A percentile compares a stretch with the other conserved stretches of the same genome.
phyloP scores from a whole-genome alignment of 1,140 invertebrate genomes.

The Cylas formicarius region DNA sequence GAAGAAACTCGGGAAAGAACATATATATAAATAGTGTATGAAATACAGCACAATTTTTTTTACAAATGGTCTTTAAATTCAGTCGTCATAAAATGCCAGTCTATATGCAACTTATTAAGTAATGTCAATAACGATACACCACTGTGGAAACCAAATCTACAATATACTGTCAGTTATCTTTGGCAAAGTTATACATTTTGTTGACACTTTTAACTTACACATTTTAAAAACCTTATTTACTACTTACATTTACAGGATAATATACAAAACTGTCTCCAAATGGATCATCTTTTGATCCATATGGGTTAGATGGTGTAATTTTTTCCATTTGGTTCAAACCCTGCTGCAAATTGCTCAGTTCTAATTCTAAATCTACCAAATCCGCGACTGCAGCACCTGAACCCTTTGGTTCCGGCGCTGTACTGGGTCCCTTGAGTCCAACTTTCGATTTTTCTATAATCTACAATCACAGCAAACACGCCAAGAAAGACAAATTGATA shows the following conservation, averaged over 20 bases:
- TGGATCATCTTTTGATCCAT: slow-evolving; percentile 49
- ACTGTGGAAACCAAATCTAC: no score
- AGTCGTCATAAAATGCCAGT: no score
- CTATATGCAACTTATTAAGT: no score
- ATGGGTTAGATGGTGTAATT: slow-evolving; percentile 66
- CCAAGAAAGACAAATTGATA: background rate
- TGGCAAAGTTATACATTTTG: no score
- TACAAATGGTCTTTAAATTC: no score
- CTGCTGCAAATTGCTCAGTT: slow-evolving; percentile 81
- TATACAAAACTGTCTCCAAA: slow-evolving; percentile 68
- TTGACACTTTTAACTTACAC: no score
- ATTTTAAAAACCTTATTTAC: no score
- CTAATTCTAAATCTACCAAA: slow-evolving; percentile 87
- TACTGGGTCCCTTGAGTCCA: slow-evolving; percentile 23
- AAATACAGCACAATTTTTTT: no score
- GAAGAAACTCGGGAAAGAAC: no score
- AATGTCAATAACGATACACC: no score
- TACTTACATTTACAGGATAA: slow-evolving; percentile 47
- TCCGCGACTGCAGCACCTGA: slow-evolving; percentile 57
- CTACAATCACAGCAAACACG: slow-evolving; percentile 8
- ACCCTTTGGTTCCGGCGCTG: slow-evolving; percentile 23
- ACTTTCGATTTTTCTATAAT: slow-evolving; percentile 21
- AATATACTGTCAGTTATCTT: no score
- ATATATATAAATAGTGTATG: no score
- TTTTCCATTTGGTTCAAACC: slow-evolving; percentile 82